Evolutionary conservation across 2,888 invertebrate species (phyloP).

Genomic region (Neoascia interrupta): DNA sequence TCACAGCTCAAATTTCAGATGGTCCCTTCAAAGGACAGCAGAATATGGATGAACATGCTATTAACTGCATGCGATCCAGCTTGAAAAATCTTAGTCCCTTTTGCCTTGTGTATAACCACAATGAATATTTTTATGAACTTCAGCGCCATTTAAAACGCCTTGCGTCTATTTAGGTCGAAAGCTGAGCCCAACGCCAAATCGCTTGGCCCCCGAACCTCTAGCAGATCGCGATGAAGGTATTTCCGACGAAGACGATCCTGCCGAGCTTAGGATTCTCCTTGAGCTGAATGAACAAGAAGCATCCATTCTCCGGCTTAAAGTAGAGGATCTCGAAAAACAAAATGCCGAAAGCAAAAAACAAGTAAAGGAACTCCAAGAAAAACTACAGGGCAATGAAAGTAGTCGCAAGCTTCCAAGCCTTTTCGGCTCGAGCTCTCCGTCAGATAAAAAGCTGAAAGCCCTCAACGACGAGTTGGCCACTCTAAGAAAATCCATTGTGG

Average conservation of each 20-base stretch:
- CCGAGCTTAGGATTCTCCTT: conserved; percentile 90
- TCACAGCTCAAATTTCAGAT: no score
- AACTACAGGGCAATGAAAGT: conserved; percentile 79
- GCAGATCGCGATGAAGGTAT: conserved; percentile 87
- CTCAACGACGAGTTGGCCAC: conserved; percentile 88
- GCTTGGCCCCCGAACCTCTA: conserved; percentile 83
- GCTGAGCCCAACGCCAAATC: conserved; percentile 85
- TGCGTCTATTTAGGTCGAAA: conserved; percentile 83
- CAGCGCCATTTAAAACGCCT: no score
- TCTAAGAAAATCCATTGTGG: conserved; percentile 87
- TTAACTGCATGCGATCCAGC: no score
- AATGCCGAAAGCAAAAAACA: conserved; percentile 87
- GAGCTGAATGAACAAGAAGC: conserved; percentile 95
- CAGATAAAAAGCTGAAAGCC: conserved; percentile 80
- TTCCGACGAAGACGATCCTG: conserved; percentile 89
- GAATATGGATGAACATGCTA: no score
- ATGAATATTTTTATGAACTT: no score
- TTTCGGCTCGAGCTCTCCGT: conserved; percentile 71
- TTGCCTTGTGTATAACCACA: no score
- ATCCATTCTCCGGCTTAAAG: conserved; percentile 89
- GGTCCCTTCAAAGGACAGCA: no score
- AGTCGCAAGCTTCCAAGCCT: conserved; percentile 59
- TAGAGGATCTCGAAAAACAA: conserved; percentile 91
- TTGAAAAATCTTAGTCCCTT: no score
- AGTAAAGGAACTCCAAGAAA: conserved; percentile 88